Percentiles rank a stretch among this genome's conserved stretches.
These are phyloP conservation scores for Frankliniella intonsa DNA, from an alignment of 2,888 invertebrate genomes.

Conservation along the genomic window DNA sequence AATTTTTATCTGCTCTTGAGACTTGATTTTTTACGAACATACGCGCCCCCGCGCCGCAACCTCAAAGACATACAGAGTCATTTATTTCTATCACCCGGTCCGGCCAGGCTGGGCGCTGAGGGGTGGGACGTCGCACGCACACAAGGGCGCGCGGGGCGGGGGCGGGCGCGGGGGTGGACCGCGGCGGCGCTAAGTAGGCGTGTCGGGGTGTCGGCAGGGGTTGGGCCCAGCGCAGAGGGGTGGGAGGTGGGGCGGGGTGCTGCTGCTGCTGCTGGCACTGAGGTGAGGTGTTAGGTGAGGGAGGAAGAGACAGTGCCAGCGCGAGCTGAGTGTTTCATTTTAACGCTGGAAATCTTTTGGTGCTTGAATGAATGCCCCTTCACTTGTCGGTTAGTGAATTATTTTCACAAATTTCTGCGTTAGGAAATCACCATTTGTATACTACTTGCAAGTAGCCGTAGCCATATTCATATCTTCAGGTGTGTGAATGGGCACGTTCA, in stretches of 20 bases:
- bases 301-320: background rate
- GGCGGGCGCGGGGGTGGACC: background rate
- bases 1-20: too few relatives aligned
- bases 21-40: too few relatives aligned
- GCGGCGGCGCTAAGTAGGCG: slow-evolving; percentile 15
- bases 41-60: background rate
- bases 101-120: background rate
- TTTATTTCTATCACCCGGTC: slow-evolving; percentile 1
- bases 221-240: background rate
- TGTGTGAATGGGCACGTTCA: too few relatives aligned
- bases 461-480: too few relatives aligned
- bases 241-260: background rate
- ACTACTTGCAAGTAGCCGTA: too few relatives aligned
- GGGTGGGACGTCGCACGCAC: background rate
- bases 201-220: too few relatives aligned
- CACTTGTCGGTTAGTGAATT: too few relatives aligned
- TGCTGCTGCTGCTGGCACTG: background rate
- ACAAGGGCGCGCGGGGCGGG: background rate
- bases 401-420: too few relatives aligned
- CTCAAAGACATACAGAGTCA: slow-evolving; percentile 20
- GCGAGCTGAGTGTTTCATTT: too few relatives aligned
- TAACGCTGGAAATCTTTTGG: too few relatives aligned
- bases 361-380: too few relatives aligned
- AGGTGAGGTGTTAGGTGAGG: background rate
- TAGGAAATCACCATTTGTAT: too few relatives aligned